Base-by-base conservation (phyloP, 2,797 vertebrate species). In the Petrocephalus schoutedeni region DNA sequence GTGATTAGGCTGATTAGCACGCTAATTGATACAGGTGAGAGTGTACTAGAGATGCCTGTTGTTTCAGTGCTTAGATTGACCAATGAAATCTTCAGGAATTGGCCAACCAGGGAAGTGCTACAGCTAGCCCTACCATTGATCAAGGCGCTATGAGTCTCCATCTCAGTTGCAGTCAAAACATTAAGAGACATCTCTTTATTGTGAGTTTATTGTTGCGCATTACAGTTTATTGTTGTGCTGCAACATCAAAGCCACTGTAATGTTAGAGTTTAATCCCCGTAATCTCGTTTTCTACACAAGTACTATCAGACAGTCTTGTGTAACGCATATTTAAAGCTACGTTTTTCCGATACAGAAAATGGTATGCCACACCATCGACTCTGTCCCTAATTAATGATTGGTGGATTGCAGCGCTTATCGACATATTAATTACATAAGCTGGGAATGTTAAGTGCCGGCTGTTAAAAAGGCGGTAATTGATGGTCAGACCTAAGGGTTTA, bases 381-480 rank as follows among this genome's bases (percentile, higher is more conserved):
- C 32, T 80, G 51, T 53, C 64, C 71, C 41, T 87, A 87, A 88
- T 88, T 86, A 86, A 88, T 57, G 85, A 23, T 82, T 87, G 45
- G 21, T 36, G 23, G 82, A 49, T 74, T 71, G 53, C 82, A 88
- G 64, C 61, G 56, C 19, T 19, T 88, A 71, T 86, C 58, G 71
- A 82, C 88, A 51, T 54, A 64, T 89, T 89, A 89, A 64, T 89
- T 89, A 87, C 71, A 64, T 89, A 83, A 54, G 74, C 85, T 83
- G 41, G 32, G 32, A n/a, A 86, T 80, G 54, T 87, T 86, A 89
- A 88, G 85, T 77, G 85, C 88, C 77, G 36, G 67, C 85, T 86
- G 88, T 88, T 80, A 80, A 80, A 80, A 87, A 86, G 88, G 67
- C 82, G 85, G 84, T 89, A 86, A 86, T 89, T 89, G 67, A 86